These are phyloP conservation scores for Clunio marinus DNA, from an alignment of 2,888 invertebrate genomes.

Conservation along the genomic window DNA sequence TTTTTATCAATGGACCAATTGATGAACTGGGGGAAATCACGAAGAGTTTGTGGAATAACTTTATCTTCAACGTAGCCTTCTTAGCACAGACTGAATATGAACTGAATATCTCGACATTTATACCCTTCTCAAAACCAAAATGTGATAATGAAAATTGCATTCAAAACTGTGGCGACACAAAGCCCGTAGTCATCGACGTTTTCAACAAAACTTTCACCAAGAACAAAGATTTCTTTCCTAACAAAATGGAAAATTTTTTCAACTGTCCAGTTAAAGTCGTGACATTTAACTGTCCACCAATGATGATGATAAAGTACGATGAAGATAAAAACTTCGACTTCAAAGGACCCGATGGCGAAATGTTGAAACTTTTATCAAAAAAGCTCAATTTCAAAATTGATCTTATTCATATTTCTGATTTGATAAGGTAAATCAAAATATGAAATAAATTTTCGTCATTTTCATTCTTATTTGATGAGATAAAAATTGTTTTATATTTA, in stretches of 20 bases:
- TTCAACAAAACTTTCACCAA: neutral
- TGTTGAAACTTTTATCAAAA: neutral
- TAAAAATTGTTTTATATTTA: neutral
- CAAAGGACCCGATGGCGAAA: conserved; percentile 4
- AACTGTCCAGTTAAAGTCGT: conserved; percentile 22
- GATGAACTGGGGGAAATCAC: neutral
- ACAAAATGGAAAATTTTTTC: conserved; percentile 14
- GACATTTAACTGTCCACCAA: conserved; percentile 30
- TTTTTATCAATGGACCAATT: neutral
- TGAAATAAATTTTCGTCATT: neutral
- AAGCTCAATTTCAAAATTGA: conserved; percentile 29
- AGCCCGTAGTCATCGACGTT: neutral
- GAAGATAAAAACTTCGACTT: neutral
- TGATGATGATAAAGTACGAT: conserved; percentile 27
- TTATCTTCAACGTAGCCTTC: conserved; percentile 8
- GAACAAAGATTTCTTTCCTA: neutral
- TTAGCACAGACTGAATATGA: neutral
- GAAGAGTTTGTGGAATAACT: conserved; percentile 20
- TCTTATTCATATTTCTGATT: conserved; percentile 20
- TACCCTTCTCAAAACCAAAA: neutral
- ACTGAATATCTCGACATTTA: neutral
- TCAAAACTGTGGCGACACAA: conserved; percentile 19
- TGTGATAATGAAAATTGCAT: too few species aligned
- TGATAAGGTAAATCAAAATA: conserved; percentile 21
- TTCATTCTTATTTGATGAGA: neutral